phyloP scores from a whole-genome alignment of 2,888 invertebrate genomes.

The Nudaria mundana region DNA sequence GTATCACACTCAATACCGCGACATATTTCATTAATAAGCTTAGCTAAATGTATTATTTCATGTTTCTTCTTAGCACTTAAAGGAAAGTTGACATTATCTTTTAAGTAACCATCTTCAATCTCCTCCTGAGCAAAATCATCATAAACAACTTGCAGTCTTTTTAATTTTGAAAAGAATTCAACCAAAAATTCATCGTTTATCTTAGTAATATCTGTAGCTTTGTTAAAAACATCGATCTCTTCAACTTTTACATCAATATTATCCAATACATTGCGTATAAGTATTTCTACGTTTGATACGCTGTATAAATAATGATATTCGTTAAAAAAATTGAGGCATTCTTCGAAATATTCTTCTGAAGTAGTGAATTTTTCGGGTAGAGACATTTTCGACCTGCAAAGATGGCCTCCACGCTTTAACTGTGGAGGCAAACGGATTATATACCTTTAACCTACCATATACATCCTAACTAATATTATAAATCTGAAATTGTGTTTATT shows the following conservation, averaged over 20 bases:
- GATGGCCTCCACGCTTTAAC: too few species aligned
- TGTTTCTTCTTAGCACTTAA: conserved; percentile 85
- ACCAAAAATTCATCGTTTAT: conserved; percentile 38
- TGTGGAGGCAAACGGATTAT: too few species aligned
- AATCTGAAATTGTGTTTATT: too few species aligned
- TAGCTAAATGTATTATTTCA: conserved; percentile 84
- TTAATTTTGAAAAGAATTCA: conserved; percentile 41
- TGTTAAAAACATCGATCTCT: conserved; percentile 37
- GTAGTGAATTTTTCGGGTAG: conserved; percentile 46
- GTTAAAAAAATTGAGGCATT: conserved; percentile 79
- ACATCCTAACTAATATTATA: too few species aligned
- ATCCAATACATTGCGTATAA: conserved; percentile 78
- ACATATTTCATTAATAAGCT: conserved; percentile 77
- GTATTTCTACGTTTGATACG: conserved; percentile 83
- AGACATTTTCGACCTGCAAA: conserved; percentile 43
- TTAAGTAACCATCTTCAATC: too few species aligned
- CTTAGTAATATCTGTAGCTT: conserved; percentile 31
- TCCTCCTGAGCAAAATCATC: conserved; percentile 31
- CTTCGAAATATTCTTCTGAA: conserved; percentile 76
- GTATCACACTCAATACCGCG: conserved; percentile 62
- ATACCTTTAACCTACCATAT: too few species aligned
- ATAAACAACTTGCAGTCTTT: conserved; percentile 37
- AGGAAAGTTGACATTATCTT: conserved; percentile 37
- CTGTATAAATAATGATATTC: conserved; percentile 83
- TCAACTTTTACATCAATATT: conserved; percentile 68